A percentile compares a stretch with the other conserved stretches of the same genome.
Evolutionary conservation across 2,113 vertebrate genomes (phyloP).

Genomic region (Megaceryle maxima): DNA sequence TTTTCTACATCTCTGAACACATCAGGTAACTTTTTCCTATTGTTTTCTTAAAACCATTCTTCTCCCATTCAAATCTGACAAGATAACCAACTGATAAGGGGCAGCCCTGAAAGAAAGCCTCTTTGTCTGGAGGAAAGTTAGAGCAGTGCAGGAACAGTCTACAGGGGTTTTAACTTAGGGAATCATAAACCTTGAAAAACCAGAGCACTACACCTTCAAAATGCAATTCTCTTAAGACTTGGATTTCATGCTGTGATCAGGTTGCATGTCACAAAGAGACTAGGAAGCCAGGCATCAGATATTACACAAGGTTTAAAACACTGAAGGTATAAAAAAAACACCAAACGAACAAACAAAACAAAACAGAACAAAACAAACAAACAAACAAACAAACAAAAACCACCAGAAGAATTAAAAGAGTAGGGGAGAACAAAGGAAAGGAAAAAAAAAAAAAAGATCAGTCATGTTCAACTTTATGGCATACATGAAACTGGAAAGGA

Average conservation of each 20-base stretch:
- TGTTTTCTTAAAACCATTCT: not conserved
- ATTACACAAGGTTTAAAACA: not conserved
- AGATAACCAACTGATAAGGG: slow-evolving; percentile 1
- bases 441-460: not conserved
- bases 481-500: not conserved
- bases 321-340: not conserved
- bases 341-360: not conserved
- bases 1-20: not conserved
- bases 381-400: not conserved
- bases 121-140: not conserved
- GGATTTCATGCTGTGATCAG: not conserved
- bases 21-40: not conserved
- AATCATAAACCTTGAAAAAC: not conserved
- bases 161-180: not conserved
- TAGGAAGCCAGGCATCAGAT: not conserved
- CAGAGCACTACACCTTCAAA: not conserved
- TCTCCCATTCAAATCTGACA: slow-evolving; percentile 1
- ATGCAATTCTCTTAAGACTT: not conserved
- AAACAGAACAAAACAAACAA: not conserved
- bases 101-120: not conserved
- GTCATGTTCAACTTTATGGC: not conserved
- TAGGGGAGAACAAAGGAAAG: not conserved
- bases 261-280: not conserved
- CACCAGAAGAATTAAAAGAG: not conserved
- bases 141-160: not conserved